Base-by-base conservation (phyloP, 2,113 vertebrate genomes). In the Pseudolaguvia tuberculata region DNA sequence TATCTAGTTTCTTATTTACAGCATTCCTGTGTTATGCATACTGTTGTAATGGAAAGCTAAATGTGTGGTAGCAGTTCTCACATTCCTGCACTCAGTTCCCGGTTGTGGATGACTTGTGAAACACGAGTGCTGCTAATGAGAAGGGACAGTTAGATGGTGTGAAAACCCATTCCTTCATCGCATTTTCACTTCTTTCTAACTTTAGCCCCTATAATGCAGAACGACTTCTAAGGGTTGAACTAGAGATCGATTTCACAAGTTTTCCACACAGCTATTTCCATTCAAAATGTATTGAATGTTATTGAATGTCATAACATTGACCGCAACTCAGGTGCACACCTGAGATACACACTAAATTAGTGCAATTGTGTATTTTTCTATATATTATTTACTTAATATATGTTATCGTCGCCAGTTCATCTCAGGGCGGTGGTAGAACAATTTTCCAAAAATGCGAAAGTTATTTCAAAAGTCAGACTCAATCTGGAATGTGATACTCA, bases 111-210 rank as follows among this genome's bases (percentile, higher is more conserved):
- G 45, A 52, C 29, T 51, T 27, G 39, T 42, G 47, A 73, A 78
- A 80, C 58, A 59, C 29, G 56, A 67, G 52, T 1, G 23, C 67
- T 53, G 7, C 45, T 75, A 81, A 81, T 75, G 63, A 73, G 63
- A 78, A 56, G n/a, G 68, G 77, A 78, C 67, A 71, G 50, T 78
- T 77, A 70, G 66, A 35, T 53, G 52, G 66, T 78, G 76, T 72
- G 79, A 81, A 81, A 80, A 23, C 65, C 39, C 74, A 63, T 58
- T 66, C 65, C 4, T 51, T 57, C 70, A 50, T 73, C 68, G 70
- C 25, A 5, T 74, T 80, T 75, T 77, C 66, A 29, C 66, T 42
- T 68, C 73, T 75, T 75, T 63, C 45, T 58, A 14, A 42, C 29
- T 31, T 53, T 58, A 58, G 66, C 77, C 58, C 69, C 66, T 23